Percentiles rank a stretch among this genome's conserved stretches.
Conservation (phyloP, 2,888 invertebrate genomes). For the Epirrhoe alternata region DNA sequence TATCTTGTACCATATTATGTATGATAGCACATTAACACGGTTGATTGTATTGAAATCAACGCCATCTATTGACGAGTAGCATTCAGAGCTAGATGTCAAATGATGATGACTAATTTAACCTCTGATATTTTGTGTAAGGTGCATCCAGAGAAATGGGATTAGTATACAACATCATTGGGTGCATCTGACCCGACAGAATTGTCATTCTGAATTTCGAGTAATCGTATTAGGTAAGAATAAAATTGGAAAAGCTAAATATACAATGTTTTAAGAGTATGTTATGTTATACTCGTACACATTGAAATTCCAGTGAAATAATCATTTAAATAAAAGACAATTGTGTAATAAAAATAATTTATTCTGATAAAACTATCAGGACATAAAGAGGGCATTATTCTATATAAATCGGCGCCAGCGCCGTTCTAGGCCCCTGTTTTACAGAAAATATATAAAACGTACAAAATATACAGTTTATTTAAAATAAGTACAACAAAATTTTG, state of each 20-base stretch:
- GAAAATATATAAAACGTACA: constrained; percentile 28
- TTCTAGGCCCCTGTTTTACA: constrained; percentile 54
- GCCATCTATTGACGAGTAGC: constrained; percentile 65
- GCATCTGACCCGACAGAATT: no score
- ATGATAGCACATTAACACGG: no score
- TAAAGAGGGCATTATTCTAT: constrained; percentile 86
- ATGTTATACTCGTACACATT: background rate
- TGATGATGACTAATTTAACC: constrained; percentile 1
- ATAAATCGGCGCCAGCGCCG: constrained; percentile 74
- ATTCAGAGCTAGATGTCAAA: background rate
- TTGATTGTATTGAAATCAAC: constrained; percentile 31
- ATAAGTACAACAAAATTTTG: no score
- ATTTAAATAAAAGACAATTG: constrained; percentile 62
- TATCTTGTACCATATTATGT: background rate
- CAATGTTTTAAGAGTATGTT: no score
- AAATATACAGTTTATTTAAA: background rate
- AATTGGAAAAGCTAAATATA: no score
- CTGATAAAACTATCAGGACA: constrained; percentile 87
- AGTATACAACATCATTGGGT: no score
- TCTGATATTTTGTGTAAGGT: background rate
- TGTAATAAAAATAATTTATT: constrained; percentile 83
- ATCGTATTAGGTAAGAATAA: no score
- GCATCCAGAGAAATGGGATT: no score
- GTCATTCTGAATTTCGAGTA: no score
- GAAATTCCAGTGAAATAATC: background rate